phyloP scores from a whole-genome alignment of 2,113 vertebrate genomes.

The Bucco capensis region DNA sequence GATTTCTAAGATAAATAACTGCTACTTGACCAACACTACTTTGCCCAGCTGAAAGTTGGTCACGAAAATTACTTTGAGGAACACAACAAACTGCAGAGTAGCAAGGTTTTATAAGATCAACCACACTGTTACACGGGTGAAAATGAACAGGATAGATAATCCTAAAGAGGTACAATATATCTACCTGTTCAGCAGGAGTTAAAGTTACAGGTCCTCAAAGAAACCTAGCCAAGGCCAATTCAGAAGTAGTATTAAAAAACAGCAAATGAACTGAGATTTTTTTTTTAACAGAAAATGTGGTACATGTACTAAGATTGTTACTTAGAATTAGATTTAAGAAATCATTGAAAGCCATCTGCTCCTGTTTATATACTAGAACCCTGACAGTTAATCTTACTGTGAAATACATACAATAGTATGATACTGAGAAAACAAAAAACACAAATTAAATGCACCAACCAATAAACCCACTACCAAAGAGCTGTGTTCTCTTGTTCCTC shows the following conservation, averaged over 20 bases:
- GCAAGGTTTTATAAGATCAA: neutral
- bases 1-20: neutral
- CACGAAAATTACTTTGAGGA: neutral
- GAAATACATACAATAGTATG: neutral
- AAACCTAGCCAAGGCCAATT: neutral
- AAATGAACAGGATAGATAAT: rapidly evolving
- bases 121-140: neutral
- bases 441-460: neutral
- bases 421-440: neutral
- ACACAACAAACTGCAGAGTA: neutral
- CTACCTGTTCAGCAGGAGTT: neutral
- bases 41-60: neutral
- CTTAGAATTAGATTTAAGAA: neutral
- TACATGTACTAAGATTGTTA: neutral
- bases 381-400: neutral
- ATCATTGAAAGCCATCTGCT: constrained; percentile 7
- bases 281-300: neutral
- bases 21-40: neutral
- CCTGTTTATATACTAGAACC: neutral
- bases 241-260: neutral
- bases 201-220: neutral
- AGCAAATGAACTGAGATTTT: neutral
- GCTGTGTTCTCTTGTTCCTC: neutral
- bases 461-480: neutral
- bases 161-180: neutral